Evolutionary conservation across 2,113 vertebrate species (phyloP).

Genomic region (Chaetops frenatus): DNA sequence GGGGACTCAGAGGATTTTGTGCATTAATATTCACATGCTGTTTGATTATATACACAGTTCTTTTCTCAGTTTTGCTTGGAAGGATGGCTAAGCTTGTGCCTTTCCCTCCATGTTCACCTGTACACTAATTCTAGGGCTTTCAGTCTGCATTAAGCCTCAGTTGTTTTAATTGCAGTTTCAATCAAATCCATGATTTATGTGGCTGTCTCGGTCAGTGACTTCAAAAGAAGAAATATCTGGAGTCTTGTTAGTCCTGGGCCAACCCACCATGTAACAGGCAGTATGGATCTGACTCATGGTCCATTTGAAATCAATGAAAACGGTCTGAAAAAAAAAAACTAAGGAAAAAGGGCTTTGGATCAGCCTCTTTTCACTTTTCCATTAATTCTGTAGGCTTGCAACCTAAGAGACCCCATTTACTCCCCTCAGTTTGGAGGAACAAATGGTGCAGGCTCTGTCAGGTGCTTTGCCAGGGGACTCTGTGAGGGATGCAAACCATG

Average conservation of each 20-base stretch:
- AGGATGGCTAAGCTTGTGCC: slow-evolving; percentile 68
- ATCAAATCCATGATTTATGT: slow-evolving; percentile 71
- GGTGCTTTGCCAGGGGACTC: background rate
- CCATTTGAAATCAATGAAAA: background rate
- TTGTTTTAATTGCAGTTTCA: slow-evolving; percentile 76
- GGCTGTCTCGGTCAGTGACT: slow-evolving; percentile 37
- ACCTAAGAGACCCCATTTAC: background rate
- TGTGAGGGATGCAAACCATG: background rate
- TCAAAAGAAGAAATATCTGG: slow-evolving; percentile 26
- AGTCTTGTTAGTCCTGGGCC: slow-evolving; percentile 31
- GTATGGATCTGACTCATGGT: background rate
- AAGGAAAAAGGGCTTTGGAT: background rate
- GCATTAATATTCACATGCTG: slow-evolving; percentile 79
- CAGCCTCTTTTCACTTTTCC: background rate
- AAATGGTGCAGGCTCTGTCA: background rate
- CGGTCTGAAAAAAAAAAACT: background rate
- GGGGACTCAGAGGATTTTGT: slow-evolving; percentile 79
- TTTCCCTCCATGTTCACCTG: slow-evolving; percentile 76
- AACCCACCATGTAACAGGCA: slow-evolving; percentile 13
- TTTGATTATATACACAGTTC: slow-evolving; percentile 72
- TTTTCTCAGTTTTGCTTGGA: slow-evolving; percentile 69
- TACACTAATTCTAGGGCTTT: slow-evolving; percentile 75
- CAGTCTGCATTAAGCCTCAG: slow-evolving; percentile 66
- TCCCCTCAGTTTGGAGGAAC: background rate
- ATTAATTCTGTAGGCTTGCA: background rate